These are phyloP conservation scores for Notoglanidium macrostoma DNA, from an alignment of 2,797 vertebrate species.

Conservation along the genomic window DNA sequence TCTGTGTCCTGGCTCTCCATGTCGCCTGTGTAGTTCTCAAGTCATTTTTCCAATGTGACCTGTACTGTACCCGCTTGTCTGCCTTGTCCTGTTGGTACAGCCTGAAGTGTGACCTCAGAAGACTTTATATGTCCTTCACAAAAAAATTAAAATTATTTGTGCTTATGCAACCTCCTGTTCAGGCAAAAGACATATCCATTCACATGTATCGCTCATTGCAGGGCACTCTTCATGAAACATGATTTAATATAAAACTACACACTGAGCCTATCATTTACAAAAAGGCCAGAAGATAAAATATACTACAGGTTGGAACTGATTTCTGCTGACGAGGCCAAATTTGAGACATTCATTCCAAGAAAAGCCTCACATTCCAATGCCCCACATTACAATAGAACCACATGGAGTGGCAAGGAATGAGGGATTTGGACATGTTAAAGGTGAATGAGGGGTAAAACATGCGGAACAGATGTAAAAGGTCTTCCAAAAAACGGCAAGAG, in stretches of 20 bases:
- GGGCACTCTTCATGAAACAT: not conserved
- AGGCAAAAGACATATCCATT: not conserved
- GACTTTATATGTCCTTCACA: not conserved
- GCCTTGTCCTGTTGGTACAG: not conserved
- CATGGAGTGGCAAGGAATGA: slow-evolving; percentile 14
- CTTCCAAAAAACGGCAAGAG: not conserved
- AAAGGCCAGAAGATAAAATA: slow-evolving; percentile 12
- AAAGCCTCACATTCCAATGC: slow-evolving; percentile 44
- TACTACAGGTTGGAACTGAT: not conserved
- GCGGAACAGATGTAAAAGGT: not conserved
- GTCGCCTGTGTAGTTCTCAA: slow-evolving; percentile 19
- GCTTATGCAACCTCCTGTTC: not conserved
- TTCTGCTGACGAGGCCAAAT: not conserved
- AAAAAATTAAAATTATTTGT: not conserved
- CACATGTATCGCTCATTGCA: not conserved
- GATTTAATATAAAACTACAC: not conserved
- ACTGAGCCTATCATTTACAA: not conserved
- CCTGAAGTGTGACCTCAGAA: not conserved
- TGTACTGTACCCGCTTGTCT: slow-evolving; percentile 23
- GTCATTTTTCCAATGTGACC: slow-evolving; percentile 28
- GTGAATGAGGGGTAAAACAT: slow-evolving; percentile 44
- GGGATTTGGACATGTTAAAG: slow-evolving; percentile 40
- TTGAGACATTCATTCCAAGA: slow-evolving; percentile 35
- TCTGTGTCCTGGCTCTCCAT: slow-evolving; percentile 37
- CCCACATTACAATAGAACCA: slow-evolving; percentile 46